Evolutionary conservation across 2,113 vertebrate species (phyloP), one percentile per base, ranked within the genome.

Genomic region (Pseudorhombus dupliciocellatus): DNA sequence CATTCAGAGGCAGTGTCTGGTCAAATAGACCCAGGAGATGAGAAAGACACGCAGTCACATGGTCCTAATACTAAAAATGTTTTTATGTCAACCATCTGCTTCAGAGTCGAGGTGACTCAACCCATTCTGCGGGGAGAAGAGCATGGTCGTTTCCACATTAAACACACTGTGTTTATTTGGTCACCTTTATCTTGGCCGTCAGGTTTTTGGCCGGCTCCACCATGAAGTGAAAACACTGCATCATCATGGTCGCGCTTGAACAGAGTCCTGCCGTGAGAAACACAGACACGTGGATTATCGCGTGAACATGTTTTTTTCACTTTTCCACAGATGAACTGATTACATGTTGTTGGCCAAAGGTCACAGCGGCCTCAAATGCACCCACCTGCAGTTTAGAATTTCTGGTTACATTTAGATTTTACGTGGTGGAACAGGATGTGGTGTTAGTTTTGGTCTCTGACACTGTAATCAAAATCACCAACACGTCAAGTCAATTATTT

Each of bases 181-280:
- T 50, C 81, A 94, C 94, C 94, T 94, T 94, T 53, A 94, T 85
- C 73, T 92, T 93, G 79, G 88, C 75, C 1, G 92, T 90, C 4
- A 94, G 54, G 69, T 85, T 90, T 80, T 94, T 94, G 84, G 90
- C 91, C 30, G 94, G 94, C 73, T 94, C 93, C 21, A 93, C 80
- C 59, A 94, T 88, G 81, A 94, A 93, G 72, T 93, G 92, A 77
- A 94, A 92, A 88, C 93, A 94, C 67, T 94, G 92, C 88, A 94
- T 89, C 93, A 93, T 93, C 73, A 66, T 92, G 88, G 30, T 80
- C 42, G 76, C 4, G 53, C 20, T 74, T 40, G 28, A 16, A 6
- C 16, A 12, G 62, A 66, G 64, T 65, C 74, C 75, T 85, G 24
- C 21, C 73, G 64, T 14, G 52, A 76, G 64, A 63, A 40, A 59